Percentiles rank a stretch among this genome's conserved stretches.
These are phyloP conservation scores for Rhagophthalmus giganteus DNA, from an alignment of 2,888 invertebrate species.

Conservation along the genomic window DNA sequence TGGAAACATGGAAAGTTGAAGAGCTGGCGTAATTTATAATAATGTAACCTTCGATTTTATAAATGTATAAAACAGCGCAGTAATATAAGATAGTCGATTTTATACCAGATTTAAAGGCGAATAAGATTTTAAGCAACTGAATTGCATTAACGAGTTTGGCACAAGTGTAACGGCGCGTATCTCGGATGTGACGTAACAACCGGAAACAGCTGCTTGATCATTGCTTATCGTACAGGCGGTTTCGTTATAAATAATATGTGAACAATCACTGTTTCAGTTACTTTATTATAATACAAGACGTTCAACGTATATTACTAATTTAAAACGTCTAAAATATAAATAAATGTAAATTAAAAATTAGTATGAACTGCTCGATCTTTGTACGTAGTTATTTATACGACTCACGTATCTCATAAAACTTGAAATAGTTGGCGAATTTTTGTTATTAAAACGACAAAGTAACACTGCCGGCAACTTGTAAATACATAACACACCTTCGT, in stretches of 20 bases:
- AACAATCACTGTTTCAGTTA: too few relatives aligned
- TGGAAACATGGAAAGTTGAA: not conserved
- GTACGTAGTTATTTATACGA: not conserved
- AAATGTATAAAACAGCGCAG: not conserved
- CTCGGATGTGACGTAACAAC: conserved; percentile 45
- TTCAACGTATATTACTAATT: not conserved
- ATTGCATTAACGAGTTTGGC: conserved; percentile 31
- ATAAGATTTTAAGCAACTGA: conserved; percentile 24
- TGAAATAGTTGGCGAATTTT: conserved; percentile 23
- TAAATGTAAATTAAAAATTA: conserved; percentile 10
- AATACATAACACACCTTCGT: too few relatives aligned
- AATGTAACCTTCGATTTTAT: not conserved
- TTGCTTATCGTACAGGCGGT: conserved; percentile 36
- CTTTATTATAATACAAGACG: not conserved
- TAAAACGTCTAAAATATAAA: not conserved
- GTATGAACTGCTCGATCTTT: conserved; percentile 5
- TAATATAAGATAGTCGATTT: conserved; percentile 1
- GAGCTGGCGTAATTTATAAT: not conserved
- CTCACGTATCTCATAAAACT: not conserved
- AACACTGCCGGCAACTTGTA: conserved; percentile 16
- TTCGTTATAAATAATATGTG: conserved; percentile 18
- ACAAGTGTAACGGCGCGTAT: conserved; percentile 43
- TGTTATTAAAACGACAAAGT: conserved; percentile 14
- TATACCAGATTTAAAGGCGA: conserved; percentile 10
- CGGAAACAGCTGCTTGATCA: conserved; percentile 46